phyloP scores from a whole-genome alignment of 2,113 vertebrate genomes.

The Sakesphorus luctuosus region DNA sequence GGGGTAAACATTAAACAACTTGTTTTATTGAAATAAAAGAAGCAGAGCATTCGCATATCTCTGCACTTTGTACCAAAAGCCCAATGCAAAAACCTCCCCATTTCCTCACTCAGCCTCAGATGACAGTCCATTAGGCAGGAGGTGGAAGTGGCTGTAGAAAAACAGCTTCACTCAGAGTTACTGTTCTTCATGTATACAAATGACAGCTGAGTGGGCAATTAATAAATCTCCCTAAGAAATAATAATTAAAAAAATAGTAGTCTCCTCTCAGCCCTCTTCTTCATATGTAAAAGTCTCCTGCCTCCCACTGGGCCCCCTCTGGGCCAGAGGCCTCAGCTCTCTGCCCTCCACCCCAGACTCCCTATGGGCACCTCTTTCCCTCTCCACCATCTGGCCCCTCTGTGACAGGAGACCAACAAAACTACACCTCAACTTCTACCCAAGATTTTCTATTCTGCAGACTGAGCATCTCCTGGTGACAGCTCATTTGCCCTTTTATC shows the following conservation, averaged over 20 bases:
- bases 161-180: not conserved
- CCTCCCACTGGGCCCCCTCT: fast-evolving
- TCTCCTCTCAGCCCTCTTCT: fast-evolving
- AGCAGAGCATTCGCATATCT: fast-evolving
- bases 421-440: not conserved
- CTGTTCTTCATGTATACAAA: not conserved
- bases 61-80: not conserved
- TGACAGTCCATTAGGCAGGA: not conserved
- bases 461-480: not conserved
- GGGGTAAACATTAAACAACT: not conserved
- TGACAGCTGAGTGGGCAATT: not conserved
- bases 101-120: not conserved
- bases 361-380: not conserved
- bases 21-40: not conserved
- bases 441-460: not conserved
- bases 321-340: not conserved
- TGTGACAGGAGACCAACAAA: not conserved
- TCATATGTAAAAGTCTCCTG: fast-evolving
- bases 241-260: fast-evolving
- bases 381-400: not conserved
- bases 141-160: not conserved
- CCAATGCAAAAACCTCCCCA: not conserved
- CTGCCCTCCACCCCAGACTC: not conserved
- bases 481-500: not conserved
- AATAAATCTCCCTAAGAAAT: not conserved